Percentiles rank a stretch among this genome's conserved stretches.
phyloP scores from a whole-genome alignment of 1,140 invertebrate species.

The Babylonia areolata region DNA sequence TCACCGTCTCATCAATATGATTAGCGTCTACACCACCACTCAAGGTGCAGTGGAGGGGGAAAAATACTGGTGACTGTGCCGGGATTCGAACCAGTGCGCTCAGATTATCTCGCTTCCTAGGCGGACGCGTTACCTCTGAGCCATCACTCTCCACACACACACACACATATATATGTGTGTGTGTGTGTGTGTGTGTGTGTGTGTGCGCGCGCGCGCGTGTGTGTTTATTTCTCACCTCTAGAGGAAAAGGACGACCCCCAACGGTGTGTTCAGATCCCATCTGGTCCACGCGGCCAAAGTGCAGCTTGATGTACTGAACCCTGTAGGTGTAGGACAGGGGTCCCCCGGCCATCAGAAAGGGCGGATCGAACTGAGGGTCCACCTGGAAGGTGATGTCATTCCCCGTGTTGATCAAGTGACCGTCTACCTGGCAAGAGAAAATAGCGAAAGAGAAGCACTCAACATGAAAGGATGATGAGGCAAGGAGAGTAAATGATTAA shows the following conservation, averaged over 20 bases:
- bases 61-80: no score
- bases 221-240: constrained; percentile 56
- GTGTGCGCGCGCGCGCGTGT: not conserved
- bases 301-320: constrained; percentile 87
- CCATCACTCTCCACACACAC: no score
- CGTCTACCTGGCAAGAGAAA: constrained; percentile 85
- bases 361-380: constrained; percentile 79
- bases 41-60: no score
- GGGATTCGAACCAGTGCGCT: no score
- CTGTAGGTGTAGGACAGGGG: constrained; percentile 60
- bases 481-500: no score
- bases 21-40: no score
- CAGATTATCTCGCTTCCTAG: no score
- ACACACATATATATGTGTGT: not conserved
- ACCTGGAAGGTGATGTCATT: constrained; percentile 94
- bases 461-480: no score
- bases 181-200: no score
- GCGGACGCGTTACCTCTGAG: no score
- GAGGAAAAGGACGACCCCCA: constrained; percentile 54
- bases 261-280: constrained; percentile 63
- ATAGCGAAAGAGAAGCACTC: not conserved
- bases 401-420: constrained; percentile 92
- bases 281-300: constrained; percentile 78
- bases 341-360: constrained; percentile 54
- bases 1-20: no score